A percentile compares a stretch with the other conserved stretches of the same genome.
Evolutionary conservation across 1,140 invertebrate species (phyloP).

Genomic region (Heliconius hermathena): DNA sequence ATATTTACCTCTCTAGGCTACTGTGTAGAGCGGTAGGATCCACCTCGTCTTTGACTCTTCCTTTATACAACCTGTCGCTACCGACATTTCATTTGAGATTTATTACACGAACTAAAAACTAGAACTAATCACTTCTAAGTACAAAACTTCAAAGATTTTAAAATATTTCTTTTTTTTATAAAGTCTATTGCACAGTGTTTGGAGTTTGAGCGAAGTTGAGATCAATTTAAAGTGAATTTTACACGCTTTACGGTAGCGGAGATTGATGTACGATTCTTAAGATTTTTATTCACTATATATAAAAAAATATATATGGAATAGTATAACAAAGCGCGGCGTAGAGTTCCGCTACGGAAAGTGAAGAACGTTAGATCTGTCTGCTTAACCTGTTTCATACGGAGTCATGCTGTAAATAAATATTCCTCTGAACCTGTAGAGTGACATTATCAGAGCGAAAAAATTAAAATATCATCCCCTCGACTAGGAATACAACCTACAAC

Average conservation of each 20-base stretch:
- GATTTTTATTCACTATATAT: too few species aligned
- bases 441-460: too few species aligned
- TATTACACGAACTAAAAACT: conserved; percentile 25
- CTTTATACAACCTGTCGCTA: conserved; percentile 45
- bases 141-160: neutral
- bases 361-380: too few species aligned
- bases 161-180: neutral
- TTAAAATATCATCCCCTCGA: too few species aligned
- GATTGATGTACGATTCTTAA: neutral
- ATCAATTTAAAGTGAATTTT: neutral
- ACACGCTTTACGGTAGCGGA: neutral
- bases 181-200: neutral
- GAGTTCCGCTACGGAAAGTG: too few species aligned
- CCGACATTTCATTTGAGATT: conserved; percentile 37
- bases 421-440: too few species aligned
- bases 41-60: conserved; percentile 34
- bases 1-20: conserved; percentile 57
- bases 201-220: neutral
- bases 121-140: neutral
- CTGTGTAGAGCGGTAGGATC: conserved; percentile 26
- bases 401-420: too few species aligned
- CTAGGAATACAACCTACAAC: too few species aligned
- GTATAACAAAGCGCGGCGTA: too few species aligned
- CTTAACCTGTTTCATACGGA: too few species aligned
- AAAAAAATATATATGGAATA: too few species aligned